A percentile compares a stretch with the other conserved stretches of the same genome.
These are phyloP conservation scores for Eulemur mongoz DNA, from an alignment of 2,797 vertebrate species.

Conservation along the genomic window DNA sequence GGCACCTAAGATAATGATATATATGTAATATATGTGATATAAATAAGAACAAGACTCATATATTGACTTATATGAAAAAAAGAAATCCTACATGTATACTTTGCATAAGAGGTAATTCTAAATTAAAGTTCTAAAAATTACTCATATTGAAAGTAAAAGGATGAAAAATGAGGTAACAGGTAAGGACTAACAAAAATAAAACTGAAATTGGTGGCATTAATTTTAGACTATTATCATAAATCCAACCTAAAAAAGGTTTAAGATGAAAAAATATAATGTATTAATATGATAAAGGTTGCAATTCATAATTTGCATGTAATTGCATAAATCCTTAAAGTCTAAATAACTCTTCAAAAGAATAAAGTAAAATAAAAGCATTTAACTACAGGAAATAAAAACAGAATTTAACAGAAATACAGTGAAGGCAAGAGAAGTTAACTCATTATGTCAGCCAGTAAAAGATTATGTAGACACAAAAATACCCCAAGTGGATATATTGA, in stretches of 20 bases:
- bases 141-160: background rate
- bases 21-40: background rate
- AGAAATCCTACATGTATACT: background rate
- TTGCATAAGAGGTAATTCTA: background rate
- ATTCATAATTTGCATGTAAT: background rate
- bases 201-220: background rate
- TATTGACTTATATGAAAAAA: background rate
- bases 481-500: background rate
- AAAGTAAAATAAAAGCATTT: background rate
- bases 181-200: background rate
- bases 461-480: background rate
- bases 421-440: background rate
- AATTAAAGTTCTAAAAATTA: background rate
- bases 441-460: background rate
- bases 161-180: background rate
- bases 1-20: background rate
- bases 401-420: background rate
- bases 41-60: background rate
- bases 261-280: background rate
- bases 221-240: background rate
- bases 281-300: background rate
- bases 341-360: background rate
- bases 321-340: background rate
- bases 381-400: background rate
- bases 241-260: background rate